Evolutionary conservation across 2,888 invertebrate species (phyloP).

Genomic region (Penaeus monodon): DNA sequence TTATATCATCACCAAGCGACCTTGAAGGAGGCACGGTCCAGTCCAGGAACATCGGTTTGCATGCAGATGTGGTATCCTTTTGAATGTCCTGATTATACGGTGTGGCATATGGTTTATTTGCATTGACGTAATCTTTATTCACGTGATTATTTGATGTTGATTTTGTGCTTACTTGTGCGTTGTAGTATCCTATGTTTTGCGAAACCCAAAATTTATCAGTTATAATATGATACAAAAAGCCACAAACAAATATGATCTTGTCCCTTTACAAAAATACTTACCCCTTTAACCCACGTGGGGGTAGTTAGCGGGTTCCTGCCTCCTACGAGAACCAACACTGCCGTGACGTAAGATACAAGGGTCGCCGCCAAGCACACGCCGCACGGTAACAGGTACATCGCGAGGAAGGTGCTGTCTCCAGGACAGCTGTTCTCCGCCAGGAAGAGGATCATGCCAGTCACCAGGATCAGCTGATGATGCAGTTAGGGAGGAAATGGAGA

Average conservation of each 20-base stretch:
- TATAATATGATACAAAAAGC: not conserved
- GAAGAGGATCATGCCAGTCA: conserved; percentile 36
- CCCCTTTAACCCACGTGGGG: conserved; percentile 52
- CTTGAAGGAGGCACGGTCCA: not conserved
- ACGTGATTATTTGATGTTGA: too few relatives aligned
- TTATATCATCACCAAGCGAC: not conserved
- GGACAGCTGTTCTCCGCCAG: conserved; percentile 41
- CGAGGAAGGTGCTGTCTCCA: not conserved
- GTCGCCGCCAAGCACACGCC: conserved; percentile 15
- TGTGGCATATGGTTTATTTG: too few relatives aligned
- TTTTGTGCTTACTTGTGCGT: too few relatives aligned
- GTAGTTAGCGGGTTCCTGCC: conserved; percentile 42
- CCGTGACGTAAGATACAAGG: conserved; percentile 36
- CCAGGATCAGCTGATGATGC: conserved; percentile 19
- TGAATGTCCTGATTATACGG: too few relatives aligned
- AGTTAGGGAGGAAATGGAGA: too few relatives aligned
- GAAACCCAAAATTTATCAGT: not conserved
- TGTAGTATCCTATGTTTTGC: not conserved
- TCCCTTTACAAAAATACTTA: conserved; percentile 20
- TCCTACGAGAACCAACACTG: conserved; percentile 5
- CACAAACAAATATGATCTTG: not conserved
- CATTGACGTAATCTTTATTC: too few relatives aligned
- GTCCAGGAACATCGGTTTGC: not conserved
- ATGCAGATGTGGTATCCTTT: too few relatives aligned
- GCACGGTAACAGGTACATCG: conserved; percentile 39